Evolutionary conservation across 2,888 invertebrate genomes (phyloP), one percentile per base, ranked within the genome.

Genomic region (Amorpha juglandis): DNA sequence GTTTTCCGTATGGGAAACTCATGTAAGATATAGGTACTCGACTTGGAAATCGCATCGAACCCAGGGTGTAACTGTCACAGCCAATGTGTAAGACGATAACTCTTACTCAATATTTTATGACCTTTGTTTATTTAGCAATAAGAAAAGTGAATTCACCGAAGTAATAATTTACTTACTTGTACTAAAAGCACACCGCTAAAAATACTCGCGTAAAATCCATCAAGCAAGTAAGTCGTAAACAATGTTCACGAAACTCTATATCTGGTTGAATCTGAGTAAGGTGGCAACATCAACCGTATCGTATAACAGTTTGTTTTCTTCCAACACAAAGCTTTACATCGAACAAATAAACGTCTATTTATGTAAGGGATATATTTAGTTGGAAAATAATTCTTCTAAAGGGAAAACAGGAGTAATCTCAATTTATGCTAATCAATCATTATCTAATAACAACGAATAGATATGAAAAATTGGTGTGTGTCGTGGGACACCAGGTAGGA

Each of bases 271-370:
- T 42, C 19, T 11, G 42, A 19, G 58, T 38, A 11, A 4, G 14
- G 14, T 38, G 42, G 58, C 58, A 38, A 19, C 58, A 38, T 42
- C 58, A 58, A 58, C 19, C 16, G 19, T 58, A 58, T 58, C 58
- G 42, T 19, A 19, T 58, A 19, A 58, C 42, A 12, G 38, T 42
- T 58, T 58, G 38, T 42, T 42, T 38, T 38, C 58, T 58, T 12
- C 38, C 0, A 12, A 58, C 58, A 58, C 12, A 58, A 58, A 58
- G 21, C 55, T 55, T 9, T 35, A 19, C 38, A 38, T 35, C 16
- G 6, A 53, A 12, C 38, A 38, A 58, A 19, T 58, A 11, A 42
- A 16, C 58, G 38, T 55, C 19, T 42, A 58, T 50, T 50, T 50
- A 50, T 9, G 19, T 19, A 50, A 50, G 9, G 19, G 19, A 50